These are phyloP conservation scores for Cremastinae sp. DNA, from an alignment of 2,888 invertebrate species.

Conservation along the genomic window DNA sequence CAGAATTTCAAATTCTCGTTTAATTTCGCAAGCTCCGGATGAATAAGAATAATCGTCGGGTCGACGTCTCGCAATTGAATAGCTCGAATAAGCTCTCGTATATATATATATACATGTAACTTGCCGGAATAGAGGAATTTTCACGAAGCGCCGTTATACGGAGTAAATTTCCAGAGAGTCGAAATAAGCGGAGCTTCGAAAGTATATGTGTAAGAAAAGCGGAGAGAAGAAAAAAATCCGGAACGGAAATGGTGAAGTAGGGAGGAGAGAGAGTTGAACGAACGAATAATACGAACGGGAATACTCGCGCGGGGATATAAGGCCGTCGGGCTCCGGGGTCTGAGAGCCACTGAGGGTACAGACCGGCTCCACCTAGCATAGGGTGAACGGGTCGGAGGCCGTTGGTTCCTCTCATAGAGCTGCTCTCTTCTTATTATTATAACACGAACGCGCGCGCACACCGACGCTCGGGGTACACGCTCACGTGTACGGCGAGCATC, in stretches of 20 bases:
- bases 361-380: slow-evolving; percentile 79
- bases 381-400: slow-evolving; percentile 80
- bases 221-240: neutral
- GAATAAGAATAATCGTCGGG: too few relatives aligned
- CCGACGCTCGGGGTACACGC: slow-evolving; percentile 23
- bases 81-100: too few relatives aligned
- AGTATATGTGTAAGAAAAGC: neutral
- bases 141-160: too few relatives aligned
- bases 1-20: too few relatives aligned
- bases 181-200: too few relatives aligned
- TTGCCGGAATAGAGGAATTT: too few relatives aligned
- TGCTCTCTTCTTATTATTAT: slow-evolving; percentile 78
- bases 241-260: slow-evolving; percentile 3
- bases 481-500: neutral
- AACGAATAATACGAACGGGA: slow-evolving; percentile 23
- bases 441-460: slow-evolving; percentile 73
- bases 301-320: too few relatives aligned
- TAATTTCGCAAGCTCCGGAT: too few relatives aligned
- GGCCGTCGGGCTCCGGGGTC: slow-evolving; percentile 54
- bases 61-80: too few relatives aligned
- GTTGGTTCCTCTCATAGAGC: slow-evolving; percentile 80
- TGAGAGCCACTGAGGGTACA: slow-evolving; percentile 76
- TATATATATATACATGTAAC: too few relatives aligned
- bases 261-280: slow-evolving; percentile 36
- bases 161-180: too few relatives aligned